Base-by-base conservation (phyloP, 2,113 vertebrate species). In the Daubentonia madagascariensis region DNA sequence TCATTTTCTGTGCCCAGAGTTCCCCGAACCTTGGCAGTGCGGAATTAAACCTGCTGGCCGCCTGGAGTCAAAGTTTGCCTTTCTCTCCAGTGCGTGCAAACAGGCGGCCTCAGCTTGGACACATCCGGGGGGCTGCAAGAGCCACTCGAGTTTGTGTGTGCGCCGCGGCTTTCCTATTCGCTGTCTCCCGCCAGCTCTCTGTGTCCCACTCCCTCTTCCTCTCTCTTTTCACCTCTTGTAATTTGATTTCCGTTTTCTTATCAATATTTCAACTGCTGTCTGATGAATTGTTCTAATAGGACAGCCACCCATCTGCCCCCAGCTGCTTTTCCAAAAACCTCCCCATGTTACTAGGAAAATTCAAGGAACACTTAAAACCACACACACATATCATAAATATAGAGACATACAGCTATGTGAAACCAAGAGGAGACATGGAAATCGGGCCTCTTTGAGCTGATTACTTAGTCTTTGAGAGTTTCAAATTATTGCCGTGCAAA, bases 211-310 rank as follows among this genome's bases (percentile, higher is more conserved):
- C 98, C 83, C 87, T 85, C 93, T 96, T 97, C 97, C 97, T 97
- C 70, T 89, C 79, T 67, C 87, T 90, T 96, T 97, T 59, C 89
- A 75, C 95, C 59, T 98, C 97, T 97, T 98, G 92, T 98, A 98
- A 97, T 98, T 98, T 98, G 98, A 98, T 98, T 98, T 98, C 98
- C 98, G 96, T 96, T 98, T 98, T 85, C 97, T 99, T 98, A 99
- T 99, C 99, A 98, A 98, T 99, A 99, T 98, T 98, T 98, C 98
- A 97, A 97, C 96, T 96, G 70, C 92, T 97, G 92, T 97, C 96
- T 75, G 95, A 97, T 97, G 97, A 98, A 98, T 98, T 96, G 87
- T 59, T 90, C 91, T 94, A 98, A 81, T 63, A 96, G 65, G 88
- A 96, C 98, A 98, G 96, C 96, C 85, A 97, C 94, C n/a, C 97